Evolutionary conservation across 2,797 vertebrate species (phyloP).

Genomic region (Macroramphosus scolopax): DNA sequence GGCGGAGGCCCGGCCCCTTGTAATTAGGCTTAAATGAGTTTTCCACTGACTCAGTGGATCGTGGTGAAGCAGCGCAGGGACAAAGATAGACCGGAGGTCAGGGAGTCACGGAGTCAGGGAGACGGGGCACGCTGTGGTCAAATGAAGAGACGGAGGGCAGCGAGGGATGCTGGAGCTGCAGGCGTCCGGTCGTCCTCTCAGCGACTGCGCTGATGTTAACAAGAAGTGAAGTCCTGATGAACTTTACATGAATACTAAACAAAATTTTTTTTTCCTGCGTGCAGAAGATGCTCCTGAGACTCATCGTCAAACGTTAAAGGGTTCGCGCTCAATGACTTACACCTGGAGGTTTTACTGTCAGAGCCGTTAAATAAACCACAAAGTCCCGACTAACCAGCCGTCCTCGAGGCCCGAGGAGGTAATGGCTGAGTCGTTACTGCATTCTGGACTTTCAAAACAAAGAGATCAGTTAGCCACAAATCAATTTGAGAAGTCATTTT

Average conservation of each 20-base stretch:
- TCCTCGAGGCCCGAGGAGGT: neutral
- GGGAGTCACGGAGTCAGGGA: conserved; percentile 59
- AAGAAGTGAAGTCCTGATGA: neutral
- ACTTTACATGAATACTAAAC: too few species aligned
- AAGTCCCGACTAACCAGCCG: conserved; percentile 1
- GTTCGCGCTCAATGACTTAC: neutral
- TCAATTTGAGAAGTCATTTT: conserved; percentile 23
- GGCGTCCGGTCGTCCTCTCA: neutral
- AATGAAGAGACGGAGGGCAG: conserved; percentile 20
- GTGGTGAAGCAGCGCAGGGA: conserved; percentile 46
- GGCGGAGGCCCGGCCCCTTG: conserved; percentile 58
- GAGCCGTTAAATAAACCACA: conserved; percentile 32
- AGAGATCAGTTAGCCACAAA: conserved; percentile 13
- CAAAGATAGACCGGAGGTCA: conserved; percentile 70
- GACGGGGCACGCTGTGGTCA: too few species aligned
- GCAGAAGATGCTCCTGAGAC: conserved; percentile 6
- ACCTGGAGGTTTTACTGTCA: conserved; percentile 23
- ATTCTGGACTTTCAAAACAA: neutral
- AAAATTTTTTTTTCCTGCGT: neutral
- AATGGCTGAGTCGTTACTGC: conserved; percentile 4
- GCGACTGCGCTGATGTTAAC: neutral
- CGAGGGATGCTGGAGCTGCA: neutral
- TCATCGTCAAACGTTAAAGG: conserved; percentile 15
- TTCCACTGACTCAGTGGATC: conserved; percentile 82
- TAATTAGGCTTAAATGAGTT: conserved; percentile 93